These are phyloP conservation scores for Hofmannophila pseudospretella DNA, from an alignment of 2,888 invertebrate species.

Conservation along the genomic window DNA sequence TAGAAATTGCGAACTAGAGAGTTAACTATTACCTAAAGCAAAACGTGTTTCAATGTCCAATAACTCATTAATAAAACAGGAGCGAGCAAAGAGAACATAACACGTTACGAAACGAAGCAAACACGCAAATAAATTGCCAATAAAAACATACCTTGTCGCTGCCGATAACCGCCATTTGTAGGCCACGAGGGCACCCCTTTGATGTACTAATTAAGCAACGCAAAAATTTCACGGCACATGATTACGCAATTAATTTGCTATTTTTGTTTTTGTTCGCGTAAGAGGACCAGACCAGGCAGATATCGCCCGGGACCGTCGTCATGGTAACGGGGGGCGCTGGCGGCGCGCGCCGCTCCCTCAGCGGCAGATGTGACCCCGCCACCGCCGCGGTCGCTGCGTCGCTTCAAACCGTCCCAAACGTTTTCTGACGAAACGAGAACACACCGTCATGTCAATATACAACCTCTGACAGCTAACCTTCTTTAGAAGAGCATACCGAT, in stretches of 20 bases:
- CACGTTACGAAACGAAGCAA: conserved; percentile 6
- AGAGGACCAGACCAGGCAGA: conserved; percentile 59
- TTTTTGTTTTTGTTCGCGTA: conserved; percentile 68
- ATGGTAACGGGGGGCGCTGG: conserved; percentile 63
- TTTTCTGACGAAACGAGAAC: conserved; percentile 49
- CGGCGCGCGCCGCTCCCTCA: conserved; percentile 67
- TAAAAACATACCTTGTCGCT: conserved; percentile 32
- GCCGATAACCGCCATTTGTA: conserved; percentile 26
- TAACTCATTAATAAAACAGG: conserved; percentile 9
- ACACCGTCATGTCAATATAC: conserved; percentile 44
- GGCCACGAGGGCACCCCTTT: conserved; percentile 35
- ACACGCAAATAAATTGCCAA: conserved; percentile 16
- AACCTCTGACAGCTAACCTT: conserved; percentile 32
- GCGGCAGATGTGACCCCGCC: conserved; percentile 65
- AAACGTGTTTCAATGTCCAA: conserved; percentile 8
- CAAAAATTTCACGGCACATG: conserved; percentile 57
- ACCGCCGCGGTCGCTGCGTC: conserved; percentile 56
- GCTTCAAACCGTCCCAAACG: conserved; percentile 36
- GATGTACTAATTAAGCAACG: conserved; percentile 47
- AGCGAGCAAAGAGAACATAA: conserved; percentile 2
- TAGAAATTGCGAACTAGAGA: no score
- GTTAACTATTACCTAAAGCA: no score
- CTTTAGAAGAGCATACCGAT: conserved; percentile 21
- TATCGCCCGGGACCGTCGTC: conserved; percentile 67
- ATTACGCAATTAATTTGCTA: conserved; percentile 74